Evolutionary conservation across 2,888 invertebrate genomes (phyloP), one percentile per base, ranked within the genome.

Genomic region (Chelonus formosanus): DNA sequence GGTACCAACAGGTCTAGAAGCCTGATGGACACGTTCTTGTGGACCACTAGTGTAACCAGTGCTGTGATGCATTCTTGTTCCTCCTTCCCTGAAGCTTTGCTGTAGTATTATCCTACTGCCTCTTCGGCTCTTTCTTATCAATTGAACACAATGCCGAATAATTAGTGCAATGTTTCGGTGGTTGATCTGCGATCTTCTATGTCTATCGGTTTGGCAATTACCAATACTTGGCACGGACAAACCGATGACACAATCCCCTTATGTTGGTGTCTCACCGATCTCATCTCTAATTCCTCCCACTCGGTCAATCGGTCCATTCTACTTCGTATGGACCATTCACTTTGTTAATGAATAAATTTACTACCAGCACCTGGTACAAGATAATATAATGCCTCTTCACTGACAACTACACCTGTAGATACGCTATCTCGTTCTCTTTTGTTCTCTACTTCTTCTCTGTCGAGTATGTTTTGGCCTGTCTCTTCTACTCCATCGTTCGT

Each of bases 11-110:
- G 76, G 69, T 67, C 79, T 76, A 48, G 80, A 75, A 67, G 75
- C 75, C 71, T 80, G 80, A 68, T 78, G 80, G 66, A 78, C 77
- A 35, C 79, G 73, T 69, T 79, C 83, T 73, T 83, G 82, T 69
- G 83, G 83, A 60, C 83, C 83, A 64, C 74, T 72, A 36, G 78
- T 81, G 74, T 81, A 82, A 52, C 77, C 76, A 63, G 32, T 7
- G 8, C 52, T 52, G 80, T 84, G 81, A 76, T 81, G 82, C 81
- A 80, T 81, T 69, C 71, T 77, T 70, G 54, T 48, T 44, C 44
- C 61, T 40, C 34, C 8, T 34, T 43, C 44, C 40, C 47, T 54
- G 20, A 20, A 20, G 20, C 20, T 20, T 32, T 65, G 50, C 36
- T 44, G 40, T 59, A 57, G 56, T 40, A 36, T 6, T 3, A 10